Conservation (phyloP, 2,797 vertebrate genomes). For the Liparis tanakae region DNA sequence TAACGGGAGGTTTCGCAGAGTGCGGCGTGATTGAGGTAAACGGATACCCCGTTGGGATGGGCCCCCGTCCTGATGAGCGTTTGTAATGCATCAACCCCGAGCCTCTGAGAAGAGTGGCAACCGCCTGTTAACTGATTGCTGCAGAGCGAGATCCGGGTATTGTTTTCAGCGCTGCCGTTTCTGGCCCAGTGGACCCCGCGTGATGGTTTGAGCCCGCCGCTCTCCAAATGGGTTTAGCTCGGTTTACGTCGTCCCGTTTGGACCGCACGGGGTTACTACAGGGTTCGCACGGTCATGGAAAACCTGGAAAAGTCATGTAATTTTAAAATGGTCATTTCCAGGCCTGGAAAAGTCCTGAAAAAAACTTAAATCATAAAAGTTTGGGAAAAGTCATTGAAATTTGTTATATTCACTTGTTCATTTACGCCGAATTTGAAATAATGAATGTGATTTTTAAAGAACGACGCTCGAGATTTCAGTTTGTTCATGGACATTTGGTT, state of each 20-base stretch:
- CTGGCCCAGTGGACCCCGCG: conserved; percentile 32
- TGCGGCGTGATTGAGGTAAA: conserved; percentile 58
- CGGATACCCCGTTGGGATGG: conserved; percentile 47
- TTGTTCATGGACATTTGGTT: too few relatives aligned
- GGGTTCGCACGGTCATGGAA: too few relatives aligned
- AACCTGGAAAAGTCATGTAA: too few relatives aligned
- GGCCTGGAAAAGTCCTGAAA: too few relatives aligned
- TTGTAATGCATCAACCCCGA: conserved; percentile 67
- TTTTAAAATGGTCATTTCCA: too few relatives aligned
- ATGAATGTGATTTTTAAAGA: too few relatives aligned
- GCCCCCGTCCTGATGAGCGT: conserved; percentile 60
- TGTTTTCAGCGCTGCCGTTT: conserved; percentile 61
- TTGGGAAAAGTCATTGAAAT: too few relatives aligned
- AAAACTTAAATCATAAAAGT: too few relatives aligned
- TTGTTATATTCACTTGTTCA: too few relatives aligned
- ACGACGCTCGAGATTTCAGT: too few relatives aligned
- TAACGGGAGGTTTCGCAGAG: conserved; percentile 43
- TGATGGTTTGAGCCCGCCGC: conserved; percentile 53
- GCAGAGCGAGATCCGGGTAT: conserved; percentile 58
- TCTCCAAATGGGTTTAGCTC: conserved; percentile 57
- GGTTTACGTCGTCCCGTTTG: conserved; percentile 51
- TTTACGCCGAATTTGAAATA: too few relatives aligned
- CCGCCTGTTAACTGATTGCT: conserved; percentile 67
- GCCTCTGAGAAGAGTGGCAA: conserved; percentile 58
- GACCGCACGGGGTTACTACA: conserved; percentile 19